Evolutionary conservation across 2,888 invertebrate species (phyloP), one percentile per base, ranked within the genome.

Genomic region (Coenonympha arcania): DNA sequence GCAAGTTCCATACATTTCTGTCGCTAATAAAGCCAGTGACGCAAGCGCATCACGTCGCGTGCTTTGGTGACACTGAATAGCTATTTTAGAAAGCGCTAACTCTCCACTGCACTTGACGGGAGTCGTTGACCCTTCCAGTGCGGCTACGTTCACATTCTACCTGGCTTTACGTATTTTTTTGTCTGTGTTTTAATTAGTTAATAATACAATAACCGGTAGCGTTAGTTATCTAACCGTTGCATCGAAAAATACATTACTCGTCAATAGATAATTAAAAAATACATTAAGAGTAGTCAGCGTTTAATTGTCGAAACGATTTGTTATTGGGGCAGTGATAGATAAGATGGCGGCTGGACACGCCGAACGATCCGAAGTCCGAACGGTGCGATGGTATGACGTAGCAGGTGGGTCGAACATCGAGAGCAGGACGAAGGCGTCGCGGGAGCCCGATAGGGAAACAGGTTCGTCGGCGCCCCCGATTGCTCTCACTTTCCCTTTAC

Each of bases 81-180:
- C 70, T 76, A 79, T 74, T 86, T 83, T 85, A 85, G 85, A 86
- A 85, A 86, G 85, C 79, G 71, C 63, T 55, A 55, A 68, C 69
- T 73, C 69, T 73, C 69, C 67, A 73, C 69, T 71, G 64, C 64
- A 66, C 67, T 68, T 66, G 64, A 57, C 54, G 59, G 52, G 63
- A 73, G 85, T 82, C 84, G 71, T 67, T 64, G 81, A 83, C 74
- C 79, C 65, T 60, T 59, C 47, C 39, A 56, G 42, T 55, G 52
- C 41, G 50, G 44, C 39, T 50, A 54, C 52, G 48, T 50, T 54
- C 39, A 54, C 49, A 43, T 52, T 50, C 42, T 33, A 47, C 40
- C 46, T 46, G 30, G n/a, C 50, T 22, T 26, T 45, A 30, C 48
- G 20, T 47, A 20, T 30, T 33, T 37, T 41, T 30, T 39, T 43